Evolutionary conservation across 2,113 vertebrate genomes (phyloP).

Genomic region (Oncorhynchus nerka): DNA sequence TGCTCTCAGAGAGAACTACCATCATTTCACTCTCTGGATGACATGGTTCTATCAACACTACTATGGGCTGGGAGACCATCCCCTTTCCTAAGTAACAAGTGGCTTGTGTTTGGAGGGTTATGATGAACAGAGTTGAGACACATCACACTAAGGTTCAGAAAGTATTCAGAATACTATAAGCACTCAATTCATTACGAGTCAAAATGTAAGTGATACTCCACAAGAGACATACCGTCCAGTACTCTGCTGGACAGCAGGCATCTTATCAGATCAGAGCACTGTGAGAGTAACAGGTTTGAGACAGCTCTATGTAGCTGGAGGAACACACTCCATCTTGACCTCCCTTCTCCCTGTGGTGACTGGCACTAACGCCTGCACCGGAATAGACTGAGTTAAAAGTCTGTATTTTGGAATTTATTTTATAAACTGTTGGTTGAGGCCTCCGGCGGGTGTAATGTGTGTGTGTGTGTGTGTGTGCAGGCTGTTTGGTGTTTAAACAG

Average conservation of each 20-base stretch:
- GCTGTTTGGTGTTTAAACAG: slow-evolving; percentile 61
- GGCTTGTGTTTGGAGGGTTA: too few relatives aligned
- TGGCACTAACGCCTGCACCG: not conserved
- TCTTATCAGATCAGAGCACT: too few relatives aligned
- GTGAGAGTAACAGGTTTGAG: too few relatives aligned
- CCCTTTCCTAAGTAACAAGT: not conserved
- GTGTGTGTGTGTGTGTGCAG: slow-evolving; percentile 36
- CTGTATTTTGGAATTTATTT: slow-evolving; percentile 54
- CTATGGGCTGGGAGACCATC: not conserved
- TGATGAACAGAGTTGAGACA: too few relatives aligned
- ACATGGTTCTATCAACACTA: too few relatives aligned
- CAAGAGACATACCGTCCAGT: too few relatives aligned
- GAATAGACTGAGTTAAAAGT: slow-evolving; percentile 22
- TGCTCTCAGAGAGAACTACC: not conserved
- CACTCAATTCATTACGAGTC: too few relatives aligned
- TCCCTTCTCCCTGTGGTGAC: not conserved
- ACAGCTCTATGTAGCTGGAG: not conserved
- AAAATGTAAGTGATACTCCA: too few relatives aligned
- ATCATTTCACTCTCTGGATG: too few relatives aligned
- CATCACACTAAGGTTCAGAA: too few relatives aligned
- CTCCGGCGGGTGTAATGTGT: slow-evolving; percentile 29
- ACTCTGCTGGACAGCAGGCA: too few relatives aligned
- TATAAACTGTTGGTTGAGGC: slow-evolving; percentile 38
- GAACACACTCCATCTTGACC: not conserved
- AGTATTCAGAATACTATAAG: too few relatives aligned